These are phyloP conservation scores for Stegastes partitus DNA, from an alignment of 2,113 vertebrate genomes.

Conservation along the genomic window DNA sequence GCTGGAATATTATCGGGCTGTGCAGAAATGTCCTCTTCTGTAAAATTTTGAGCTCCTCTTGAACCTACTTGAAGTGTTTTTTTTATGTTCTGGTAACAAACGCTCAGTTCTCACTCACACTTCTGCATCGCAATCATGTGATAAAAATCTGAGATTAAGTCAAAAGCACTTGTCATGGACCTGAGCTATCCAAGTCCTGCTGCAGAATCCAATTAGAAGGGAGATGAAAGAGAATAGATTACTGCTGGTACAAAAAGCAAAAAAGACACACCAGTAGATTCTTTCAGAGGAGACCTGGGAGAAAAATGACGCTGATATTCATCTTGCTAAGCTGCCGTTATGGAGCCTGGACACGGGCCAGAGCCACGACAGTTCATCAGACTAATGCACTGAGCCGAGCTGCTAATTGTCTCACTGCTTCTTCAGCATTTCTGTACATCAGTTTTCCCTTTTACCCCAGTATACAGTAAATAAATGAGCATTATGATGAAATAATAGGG, in stretches of 20 bases:
- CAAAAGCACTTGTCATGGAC: slow-evolving; percentile 1
- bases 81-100: background rate
- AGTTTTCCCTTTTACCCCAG: background rate
- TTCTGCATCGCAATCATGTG: background rate
- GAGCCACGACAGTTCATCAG: slow-evolving; percentile 1
- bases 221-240: slow-evolving; percentile 52
- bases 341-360: slow-evolving; percentile 29
- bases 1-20: background rate
- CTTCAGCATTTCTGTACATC: too few species aligned
- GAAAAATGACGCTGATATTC: slow-evolving; percentile 6
- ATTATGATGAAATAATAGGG: background rate
- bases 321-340: background rate
- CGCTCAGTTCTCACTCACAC: background rate
- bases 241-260: slow-evolving; percentile 1
- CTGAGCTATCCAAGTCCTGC: background rate
- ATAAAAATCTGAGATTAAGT: slow-evolving; percentile 31
- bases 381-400: slow-evolving; percentile 19
- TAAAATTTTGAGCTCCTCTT: background rate
- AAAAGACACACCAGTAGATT: slow-evolving; percentile 5
- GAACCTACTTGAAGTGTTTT: background rate
- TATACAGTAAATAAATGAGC: background rate
- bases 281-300: slow-evolving; percentile 3
- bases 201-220: slow-evolving; percentile 34
- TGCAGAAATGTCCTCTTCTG: background rate
- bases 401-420: too few species aligned